phyloP scores from a whole-genome alignment of 1,140 invertebrate genomes.

The Brachionus paranguensis region DNA sequence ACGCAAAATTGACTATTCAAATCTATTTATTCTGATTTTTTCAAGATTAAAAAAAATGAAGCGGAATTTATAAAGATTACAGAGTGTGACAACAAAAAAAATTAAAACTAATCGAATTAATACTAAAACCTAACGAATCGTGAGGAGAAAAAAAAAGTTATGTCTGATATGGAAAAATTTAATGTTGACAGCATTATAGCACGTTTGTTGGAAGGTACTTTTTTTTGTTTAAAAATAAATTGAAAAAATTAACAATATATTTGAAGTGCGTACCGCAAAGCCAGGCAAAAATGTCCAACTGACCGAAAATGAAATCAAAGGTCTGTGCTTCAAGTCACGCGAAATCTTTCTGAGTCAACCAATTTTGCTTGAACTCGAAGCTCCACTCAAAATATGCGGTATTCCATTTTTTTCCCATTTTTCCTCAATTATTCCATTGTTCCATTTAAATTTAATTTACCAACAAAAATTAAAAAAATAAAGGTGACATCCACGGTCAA shows the following conservation, averaged over 20 bases:
- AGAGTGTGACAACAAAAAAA: not conserved
- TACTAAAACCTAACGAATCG: not conserved
- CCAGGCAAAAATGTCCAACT: slow-evolving; percentile 90
- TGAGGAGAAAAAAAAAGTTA: slow-evolving; percentile 45
- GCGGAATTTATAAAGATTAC: not conserved
- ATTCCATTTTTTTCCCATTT: not conserved
- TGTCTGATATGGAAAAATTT: slow-evolving; percentile 76
- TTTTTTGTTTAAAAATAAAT: not conserved
- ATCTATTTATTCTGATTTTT: not conserved
- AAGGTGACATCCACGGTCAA: slow-evolving; percentile 81
- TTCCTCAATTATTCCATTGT: not conserved
- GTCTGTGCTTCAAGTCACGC: slow-evolving; percentile 77
- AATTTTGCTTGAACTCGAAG: slow-evolving; percentile 63
- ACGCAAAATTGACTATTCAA: not conserved
- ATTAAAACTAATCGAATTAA: not conserved
- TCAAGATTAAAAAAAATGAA: not conserved
- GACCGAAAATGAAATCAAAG: slow-evolving; percentile 84
- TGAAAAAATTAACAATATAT: not conserved
- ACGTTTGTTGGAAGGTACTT: slow-evolving; percentile 68
- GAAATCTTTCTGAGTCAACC: slow-evolving; percentile 66
- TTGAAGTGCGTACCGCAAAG: slow-evolving; percentile 73
- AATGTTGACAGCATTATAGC: slow-evolving; percentile 93
- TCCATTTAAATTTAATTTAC: not conserved
- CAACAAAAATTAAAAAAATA: not conserved
- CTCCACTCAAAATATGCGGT: slow-evolving; percentile 67